Percentiles rank a stretch among this genome's conserved stretches.
phyloP scores from a whole-genome alignment of 2,888 invertebrate genomes.

The Arrhopalites spinosus region DNA sequence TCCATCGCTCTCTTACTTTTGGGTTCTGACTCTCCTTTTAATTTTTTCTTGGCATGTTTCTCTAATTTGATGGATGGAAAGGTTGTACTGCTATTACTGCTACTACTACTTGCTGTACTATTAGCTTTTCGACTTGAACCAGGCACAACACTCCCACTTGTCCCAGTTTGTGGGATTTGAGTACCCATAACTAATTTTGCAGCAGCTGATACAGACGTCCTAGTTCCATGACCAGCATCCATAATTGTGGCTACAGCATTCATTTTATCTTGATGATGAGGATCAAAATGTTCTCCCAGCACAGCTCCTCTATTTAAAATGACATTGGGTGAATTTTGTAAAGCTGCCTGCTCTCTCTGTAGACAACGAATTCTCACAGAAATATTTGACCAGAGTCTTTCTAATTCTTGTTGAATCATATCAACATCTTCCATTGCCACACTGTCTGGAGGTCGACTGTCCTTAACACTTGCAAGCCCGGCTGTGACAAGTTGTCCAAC shows the following conservation, averaged over 20 bases:
- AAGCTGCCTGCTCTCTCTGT: slow-evolving; percentile 60
- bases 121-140: slow-evolving; percentile 40
- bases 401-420: slow-evolving; percentile 82
- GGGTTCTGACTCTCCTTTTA: slow-evolving; percentile 46
- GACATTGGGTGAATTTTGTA: slow-evolving; percentile 54
- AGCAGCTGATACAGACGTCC: slow-evolving; percentile 54
- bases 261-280: slow-evolving; percentile 52
- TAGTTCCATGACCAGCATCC: slow-evolving; percentile 52
- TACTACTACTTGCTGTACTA: slow-evolving; percentile 30
- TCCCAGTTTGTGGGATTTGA: slow-evolving; percentile 20
- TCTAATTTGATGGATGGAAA: slow-evolving; percentile 16
- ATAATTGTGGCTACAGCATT: slow-evolving; percentile 49
- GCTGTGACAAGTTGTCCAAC: slow-evolving; percentile 17
- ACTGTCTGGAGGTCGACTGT: slow-evolving; percentile 22
- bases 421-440: slow-evolving; percentile 81
- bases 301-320: slow-evolving; percentile 56
- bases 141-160: slow-evolving; percentile 11
- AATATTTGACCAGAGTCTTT: slow-evolving; percentile 80
- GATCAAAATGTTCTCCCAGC: slow-evolving; percentile 47
- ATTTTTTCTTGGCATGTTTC: slow-evolving; percentile 51
- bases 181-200: slow-evolving; percentile 52
- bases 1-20: slow-evolving; percentile 31
- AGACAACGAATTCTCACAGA: slow-evolving; percentile 78
- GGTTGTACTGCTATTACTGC: background rate
- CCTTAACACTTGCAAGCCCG: background rate